phyloP scores from a whole-genome alignment of 2,113 vertebrate species.

The Lasiurus cinereus region DNA sequence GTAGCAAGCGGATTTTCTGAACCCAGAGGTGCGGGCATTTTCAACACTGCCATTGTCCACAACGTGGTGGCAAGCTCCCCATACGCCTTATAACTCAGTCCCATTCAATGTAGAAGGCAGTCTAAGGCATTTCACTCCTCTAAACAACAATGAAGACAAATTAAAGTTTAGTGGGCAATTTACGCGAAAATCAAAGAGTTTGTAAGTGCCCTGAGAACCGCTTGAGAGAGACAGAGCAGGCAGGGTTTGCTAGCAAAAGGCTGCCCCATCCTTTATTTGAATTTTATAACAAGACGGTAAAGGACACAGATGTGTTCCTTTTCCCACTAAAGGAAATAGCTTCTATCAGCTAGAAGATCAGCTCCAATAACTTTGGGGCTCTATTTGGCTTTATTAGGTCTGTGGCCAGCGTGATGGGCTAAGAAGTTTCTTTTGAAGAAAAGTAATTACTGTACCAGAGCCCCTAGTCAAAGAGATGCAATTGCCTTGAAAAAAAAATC shows the following conservation, averaged over 20 bases:
- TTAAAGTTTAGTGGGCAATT: conserved; percentile 50
- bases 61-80: background rate
- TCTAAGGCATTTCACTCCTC: background rate
- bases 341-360: conserved; percentile 77
- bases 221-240: background rate
- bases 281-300: conserved; percentile 73
- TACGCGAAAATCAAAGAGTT: conserved; percentile 40
- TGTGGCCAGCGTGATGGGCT: conserved; percentile 77
- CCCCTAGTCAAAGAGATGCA: conserved; percentile 71
- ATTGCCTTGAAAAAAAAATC: conserved; percentile 72
- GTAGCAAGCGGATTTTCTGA: background rate
- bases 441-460: conserved; percentile 81
- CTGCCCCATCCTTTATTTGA: conserved; percentile 63
- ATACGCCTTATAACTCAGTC: background rate
- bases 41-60: background rate
- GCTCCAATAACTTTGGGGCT: conserved; percentile 69
- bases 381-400: conserved; percentile 80
- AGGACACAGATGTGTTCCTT: conserved; percentile 54
- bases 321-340: conserved; percentile 69
- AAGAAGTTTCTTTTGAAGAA: conserved; percentile 79
- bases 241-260: background rate
- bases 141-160: conserved; percentile 24
- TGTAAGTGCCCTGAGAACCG: conserved; percentile 31
- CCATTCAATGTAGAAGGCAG: background rate
- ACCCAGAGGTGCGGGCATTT: background rate